Evolutionary conservation across 2,797 vertebrate genomes (phyloP).

Genomic region (Sylvilagus floridanus): DNA sequence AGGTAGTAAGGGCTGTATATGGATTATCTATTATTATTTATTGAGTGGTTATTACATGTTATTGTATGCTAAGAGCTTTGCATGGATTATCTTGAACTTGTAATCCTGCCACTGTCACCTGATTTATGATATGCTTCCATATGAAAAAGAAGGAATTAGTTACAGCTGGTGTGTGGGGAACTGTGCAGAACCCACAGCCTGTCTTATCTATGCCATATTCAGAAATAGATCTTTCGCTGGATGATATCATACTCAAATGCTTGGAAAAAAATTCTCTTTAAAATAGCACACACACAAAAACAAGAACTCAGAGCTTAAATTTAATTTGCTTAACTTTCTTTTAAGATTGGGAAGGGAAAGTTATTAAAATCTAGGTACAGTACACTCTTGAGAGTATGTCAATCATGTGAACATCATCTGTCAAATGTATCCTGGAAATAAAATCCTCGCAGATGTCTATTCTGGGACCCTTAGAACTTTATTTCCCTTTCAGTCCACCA

Average conservation of each 20-base stretch:
- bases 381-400: background rate
- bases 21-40: background rate
- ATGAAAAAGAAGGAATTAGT: constrained; percentile 12
- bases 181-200: background rate
- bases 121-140: background rate
- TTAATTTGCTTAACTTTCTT: constrained; percentile 33
- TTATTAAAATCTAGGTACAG: constrained; percentile 25
- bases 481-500: background rate
- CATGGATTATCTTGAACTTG: constrained; percentile 36
- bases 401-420: background rate
- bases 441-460: constrained; percentile 8
- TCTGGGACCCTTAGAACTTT: background rate
- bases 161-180: constrained; percentile 60
- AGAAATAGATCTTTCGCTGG: constrained; percentile 67
- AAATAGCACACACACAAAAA: constrained; percentile 59
- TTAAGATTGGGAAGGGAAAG: constrained; percentile 8
- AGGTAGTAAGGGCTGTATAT: background rate
- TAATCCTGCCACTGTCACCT: background rate
- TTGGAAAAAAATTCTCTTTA: constrained; percentile 33
- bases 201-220: constrained; percentile 45
- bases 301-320: constrained; percentile 39
- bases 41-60: background rate
- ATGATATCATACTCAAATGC: constrained; percentile 62
- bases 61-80: background rate
- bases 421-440: background rate